Conservation (phyloP, 2,888 invertebrate genomes). For the Timema podura region DNA sequence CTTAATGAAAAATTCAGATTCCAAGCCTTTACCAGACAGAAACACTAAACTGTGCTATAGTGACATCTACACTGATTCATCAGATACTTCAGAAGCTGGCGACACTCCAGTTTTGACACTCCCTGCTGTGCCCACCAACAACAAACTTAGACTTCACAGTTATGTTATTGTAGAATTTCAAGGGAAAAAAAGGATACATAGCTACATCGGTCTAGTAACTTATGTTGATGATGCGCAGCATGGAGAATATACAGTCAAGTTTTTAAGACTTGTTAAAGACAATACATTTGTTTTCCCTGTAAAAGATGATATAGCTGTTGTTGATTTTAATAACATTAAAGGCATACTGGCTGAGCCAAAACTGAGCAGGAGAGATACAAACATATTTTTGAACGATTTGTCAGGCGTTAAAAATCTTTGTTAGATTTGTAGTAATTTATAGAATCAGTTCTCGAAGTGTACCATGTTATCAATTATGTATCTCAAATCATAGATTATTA, state of each 20-base stretch:
- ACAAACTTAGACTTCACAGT: background rate
- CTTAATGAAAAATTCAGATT: too few species aligned
- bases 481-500: background rate
- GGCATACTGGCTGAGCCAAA: background rate
- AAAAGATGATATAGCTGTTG: background rate
- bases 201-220: background rate
- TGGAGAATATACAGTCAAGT: background rate
- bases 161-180: background rate
- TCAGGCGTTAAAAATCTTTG: slow-evolving; percentile 1
- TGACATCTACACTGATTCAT: background rate
- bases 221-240: background rate
- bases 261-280: background rate
- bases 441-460: background rate
- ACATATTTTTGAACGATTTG: slow-evolving; percentile 4
- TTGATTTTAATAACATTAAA: background rate
- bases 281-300: background rate
- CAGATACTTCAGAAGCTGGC: slow-evolving; percentile 2
- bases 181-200: slow-evolving; percentile 1
- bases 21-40: too few species aligned
- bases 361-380: background rate
- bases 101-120: background rate
- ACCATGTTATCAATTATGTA: background rate
- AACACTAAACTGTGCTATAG: too few species aligned
- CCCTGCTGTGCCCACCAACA: background rate
- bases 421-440: background rate